A percentile compares a stretch with the other conserved stretches of the same genome.
phyloP scores from a whole-genome alignment of 2,797 vertebrate species.

The Sebastes reedi region DNA sequence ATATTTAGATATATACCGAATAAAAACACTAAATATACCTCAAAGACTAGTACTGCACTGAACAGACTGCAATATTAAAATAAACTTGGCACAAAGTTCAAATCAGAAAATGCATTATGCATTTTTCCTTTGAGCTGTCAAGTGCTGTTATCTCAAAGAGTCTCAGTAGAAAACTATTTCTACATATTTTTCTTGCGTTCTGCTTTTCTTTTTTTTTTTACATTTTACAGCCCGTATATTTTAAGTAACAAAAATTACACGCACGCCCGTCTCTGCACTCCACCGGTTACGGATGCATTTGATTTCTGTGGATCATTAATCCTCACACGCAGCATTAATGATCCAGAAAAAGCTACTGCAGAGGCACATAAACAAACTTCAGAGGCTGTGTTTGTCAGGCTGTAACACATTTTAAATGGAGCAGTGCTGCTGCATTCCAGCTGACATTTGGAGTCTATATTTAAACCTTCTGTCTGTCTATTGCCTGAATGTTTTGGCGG shows the following conservation, averaged over 20 bases:
- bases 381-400: constrained; percentile 17
- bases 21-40: constrained; percentile 36
- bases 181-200: constrained; percentile 15
- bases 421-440: constrained; percentile 10
- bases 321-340: constrained; percentile 26
- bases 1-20: neutral
- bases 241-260: neutral
- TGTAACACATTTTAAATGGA: constrained; percentile 22
- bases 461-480: constrained; percentile 9
- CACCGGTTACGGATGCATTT: constrained; percentile 6
- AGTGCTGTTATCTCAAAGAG: constrained; percentile 14
- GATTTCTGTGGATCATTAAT: constrained; percentile 45
- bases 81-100: constrained; percentile 30
- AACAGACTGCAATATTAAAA: constrained; percentile 27
- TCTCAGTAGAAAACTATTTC: neutral
- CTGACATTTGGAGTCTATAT: constrained; percentile 32
- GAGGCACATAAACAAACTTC: constrained; percentile 41
- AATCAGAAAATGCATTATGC: constrained; percentile 15
- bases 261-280: neutral
- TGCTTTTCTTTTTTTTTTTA: neutral
- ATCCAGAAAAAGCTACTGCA: constrained; percentile 44
- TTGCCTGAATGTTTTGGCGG: neutral
- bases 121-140: constrained; percentile 38
- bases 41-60: constrained; percentile 17
- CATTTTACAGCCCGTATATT: neutral